Percentiles rank a stretch among this genome's conserved stretches.
These are phyloP conservation scores for Drosophila teissieri DNA, from an alignment of 1,140 invertebrate species.

Conservation along the genomic window DNA sequence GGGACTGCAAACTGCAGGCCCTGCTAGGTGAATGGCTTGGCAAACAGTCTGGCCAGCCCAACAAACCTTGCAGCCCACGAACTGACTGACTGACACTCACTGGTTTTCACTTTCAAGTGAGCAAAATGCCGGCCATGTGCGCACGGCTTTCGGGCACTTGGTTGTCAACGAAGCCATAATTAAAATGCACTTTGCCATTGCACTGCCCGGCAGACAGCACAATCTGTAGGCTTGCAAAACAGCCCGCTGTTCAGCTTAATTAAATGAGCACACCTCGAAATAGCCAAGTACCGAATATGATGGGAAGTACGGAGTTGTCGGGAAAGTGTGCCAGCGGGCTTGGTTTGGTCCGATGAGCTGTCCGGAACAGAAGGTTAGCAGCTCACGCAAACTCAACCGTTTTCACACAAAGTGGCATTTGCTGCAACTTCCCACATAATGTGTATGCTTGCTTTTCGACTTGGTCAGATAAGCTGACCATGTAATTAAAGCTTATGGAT, in stretches of 20 bases:
- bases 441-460: neutral
- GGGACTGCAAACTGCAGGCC: constrained; percentile 51
- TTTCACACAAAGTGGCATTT: constrained; percentile 7
- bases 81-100: constrained; percentile 25
- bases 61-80: neutral
- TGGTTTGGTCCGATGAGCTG: neutral
- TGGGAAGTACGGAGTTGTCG: constrained; percentile 36
- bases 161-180: constrained; percentile 64
- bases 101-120: constrained; percentile 72
- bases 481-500: too few species aligned
- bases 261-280: constrained; percentile 60
- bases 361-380: constrained; percentile 23
- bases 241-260: constrained; percentile 55
- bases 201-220: constrained; percentile 22
- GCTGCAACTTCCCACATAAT: neutral
- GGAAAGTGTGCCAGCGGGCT: constrained; percentile 61
- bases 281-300: constrained; percentile 14
- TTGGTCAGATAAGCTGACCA: neutral
- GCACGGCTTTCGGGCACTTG: constrained; percentile 23
- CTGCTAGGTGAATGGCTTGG: constrained; percentile 17
- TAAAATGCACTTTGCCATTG: constrained; percentile 74
- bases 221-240: constrained; percentile 56
- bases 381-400: constrained; percentile 10
- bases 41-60: constrained; percentile 40
- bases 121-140: constrained; percentile 25